Percentiles rank a stretch among this genome's conserved stretches.
Evolutionary conservation across 2,797 vertebrate species (phyloP).

Genomic region (Enteromius treurensis): DNA sequence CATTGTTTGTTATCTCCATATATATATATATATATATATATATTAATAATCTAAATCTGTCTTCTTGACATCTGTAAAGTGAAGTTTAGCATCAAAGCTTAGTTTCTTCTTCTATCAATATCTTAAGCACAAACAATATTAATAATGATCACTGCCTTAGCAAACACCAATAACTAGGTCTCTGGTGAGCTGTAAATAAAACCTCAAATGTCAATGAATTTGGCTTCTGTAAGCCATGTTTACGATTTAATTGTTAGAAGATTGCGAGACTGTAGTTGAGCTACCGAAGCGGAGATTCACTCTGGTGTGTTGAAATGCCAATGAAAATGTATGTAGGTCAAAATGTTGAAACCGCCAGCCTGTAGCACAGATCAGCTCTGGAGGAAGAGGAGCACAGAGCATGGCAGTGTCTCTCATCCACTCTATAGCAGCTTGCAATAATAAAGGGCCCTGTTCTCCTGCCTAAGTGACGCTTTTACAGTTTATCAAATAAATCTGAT

Average conservation of each 20-base stretch:
- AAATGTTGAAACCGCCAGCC: background rate
- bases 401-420: slow-evolving; percentile 44
- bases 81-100: too few species aligned
- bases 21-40: too few species aligned
- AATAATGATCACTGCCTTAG: background rate
- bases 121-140: background rate
- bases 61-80: too few species aligned
- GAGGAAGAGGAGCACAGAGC: slow-evolving; percentile 36
- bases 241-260: background rate
- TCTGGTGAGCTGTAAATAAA: slow-evolving; percentile 11
- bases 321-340: background rate
- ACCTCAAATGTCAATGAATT: background rate
- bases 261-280: background rate
- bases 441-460: slow-evolving; percentile 69
- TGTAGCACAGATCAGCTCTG: slow-evolving; percentile 22
- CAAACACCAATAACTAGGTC: background rate
- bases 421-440: slow-evolving; percentile 69
- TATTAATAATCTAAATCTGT: too few species aligned
- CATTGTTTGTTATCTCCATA: background rate
- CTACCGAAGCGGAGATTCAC: background rate
- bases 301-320: background rate
- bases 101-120: background rate
- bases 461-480: slow-evolving; percentile 75
- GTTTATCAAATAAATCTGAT: slow-evolving; percentile 83
- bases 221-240: background rate